These are phyloP conservation scores for Hanleya hanleyi DNA, from an alignment of 2,888 invertebrate genomes.

Conservation along the genomic window DNA sequence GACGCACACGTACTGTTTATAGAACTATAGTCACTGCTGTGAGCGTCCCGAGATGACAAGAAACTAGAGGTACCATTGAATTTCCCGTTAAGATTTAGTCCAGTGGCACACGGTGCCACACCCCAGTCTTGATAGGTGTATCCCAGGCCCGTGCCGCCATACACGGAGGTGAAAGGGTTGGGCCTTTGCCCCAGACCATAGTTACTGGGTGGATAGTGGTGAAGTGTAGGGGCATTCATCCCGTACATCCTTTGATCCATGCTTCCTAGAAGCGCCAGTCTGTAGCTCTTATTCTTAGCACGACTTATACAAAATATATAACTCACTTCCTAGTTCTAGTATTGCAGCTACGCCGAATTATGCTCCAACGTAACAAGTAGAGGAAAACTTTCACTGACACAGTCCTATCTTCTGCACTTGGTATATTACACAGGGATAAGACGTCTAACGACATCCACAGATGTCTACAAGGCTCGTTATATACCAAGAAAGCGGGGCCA, in stretches of 20 bases:
- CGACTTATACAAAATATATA: no score
- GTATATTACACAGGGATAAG: constrained; percentile 1
- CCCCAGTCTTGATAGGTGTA: constrained; percentile 34
- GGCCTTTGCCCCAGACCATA: constrained; percentile 34
- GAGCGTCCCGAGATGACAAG: background rate
- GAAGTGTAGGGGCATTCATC: constrained; percentile 49
- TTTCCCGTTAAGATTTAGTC: constrained; percentile 11
- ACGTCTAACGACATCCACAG: constrained; percentile 8
- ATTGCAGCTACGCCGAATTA: no score
- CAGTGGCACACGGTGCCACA: constrained; percentile 12
- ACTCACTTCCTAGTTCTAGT: no score
- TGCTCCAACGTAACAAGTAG: no score
- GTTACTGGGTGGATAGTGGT: constrained; percentile 44
- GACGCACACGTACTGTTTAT: background rate
- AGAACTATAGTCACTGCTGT: background rate
- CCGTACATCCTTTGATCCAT: constrained; percentile 52
- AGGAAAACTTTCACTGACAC: no score
- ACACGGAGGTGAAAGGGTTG: constrained; percentile 30
- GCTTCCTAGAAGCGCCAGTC: background rate
- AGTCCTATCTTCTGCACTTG: background rate
- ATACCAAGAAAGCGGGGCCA: background rate
- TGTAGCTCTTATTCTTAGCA: no score
- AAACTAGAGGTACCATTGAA: constrained; percentile 12
- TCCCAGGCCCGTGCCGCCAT: constrained; percentile 29
- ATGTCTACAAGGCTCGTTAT: background rate